Percentiles rank a stretch among this genome's conserved stretches.
Evolutionary conservation across 2,888 invertebrate species (phyloP).

Genomic region (Xanthia togata): DNA sequence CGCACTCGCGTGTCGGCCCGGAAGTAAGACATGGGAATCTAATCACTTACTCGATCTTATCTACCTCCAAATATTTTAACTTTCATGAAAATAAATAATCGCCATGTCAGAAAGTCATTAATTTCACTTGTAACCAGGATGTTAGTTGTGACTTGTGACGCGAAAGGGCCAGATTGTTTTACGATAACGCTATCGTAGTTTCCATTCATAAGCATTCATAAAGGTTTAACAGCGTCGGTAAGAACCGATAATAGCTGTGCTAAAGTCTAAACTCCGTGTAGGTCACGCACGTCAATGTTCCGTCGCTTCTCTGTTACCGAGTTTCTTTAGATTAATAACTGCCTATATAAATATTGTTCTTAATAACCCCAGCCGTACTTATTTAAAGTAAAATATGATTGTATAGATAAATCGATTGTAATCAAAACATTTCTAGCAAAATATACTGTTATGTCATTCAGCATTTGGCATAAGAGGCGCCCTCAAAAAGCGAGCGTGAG

Average conservation of each 20-base stretch:
- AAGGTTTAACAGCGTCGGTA: constrained; percentile 59
- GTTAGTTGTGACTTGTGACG: constrained; percentile 75
- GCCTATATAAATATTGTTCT: constrained; percentile 13
- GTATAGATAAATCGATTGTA: constrained; percentile 40
- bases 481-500: constrained; percentile 85
- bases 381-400: constrained; percentile 21
- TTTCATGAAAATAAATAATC: constrained; percentile 73
- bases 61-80: constrained; percentile 76
- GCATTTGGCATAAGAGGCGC: constrained; percentile 69
- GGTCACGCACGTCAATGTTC: constrained; percentile 41
- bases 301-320: constrained; percentile 15
- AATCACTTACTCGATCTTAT: constrained; percentile 80
- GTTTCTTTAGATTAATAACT: constrained; percentile 12
- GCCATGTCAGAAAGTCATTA: constrained; percentile 79
- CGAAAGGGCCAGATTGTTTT: constrained; percentile 74
- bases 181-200: constrained; percentile 74
- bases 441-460: constrained; percentile 66
- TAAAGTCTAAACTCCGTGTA: constrained; percentile 39
- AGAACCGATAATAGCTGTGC: constrained; percentile 60
- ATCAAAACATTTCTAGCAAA: constrained; percentile 62
- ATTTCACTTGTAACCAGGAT: constrained; percentile 83
- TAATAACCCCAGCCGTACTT: not conserved
- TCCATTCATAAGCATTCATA: constrained; percentile 69
- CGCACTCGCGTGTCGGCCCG: constrained; percentile 73
- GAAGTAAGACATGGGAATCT: constrained; percentile 84